Base-by-base conservation (phyloP, 2,888 invertebrate species). In the Anaspis maculata region DNA sequence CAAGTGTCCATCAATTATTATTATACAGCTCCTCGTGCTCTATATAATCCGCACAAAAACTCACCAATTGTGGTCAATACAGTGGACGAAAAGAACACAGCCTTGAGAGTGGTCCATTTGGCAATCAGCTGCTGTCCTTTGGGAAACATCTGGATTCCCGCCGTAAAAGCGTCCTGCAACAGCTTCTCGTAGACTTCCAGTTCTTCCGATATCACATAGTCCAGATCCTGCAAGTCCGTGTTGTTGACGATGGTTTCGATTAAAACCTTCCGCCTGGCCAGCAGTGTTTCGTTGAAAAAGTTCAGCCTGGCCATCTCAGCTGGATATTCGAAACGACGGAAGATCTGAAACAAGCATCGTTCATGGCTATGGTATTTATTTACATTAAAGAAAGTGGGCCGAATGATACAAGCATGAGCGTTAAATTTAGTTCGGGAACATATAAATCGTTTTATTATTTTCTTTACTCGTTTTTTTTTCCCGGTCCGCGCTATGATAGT, bases 51-150 rank as follows among this genome's bases (percentile, higher is more conserved):
- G n/a, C n/a, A n/a, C n/a, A n/a, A n/a, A 19, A 19, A 31, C 49
- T 62, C 70, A 87, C 89, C 90, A 66, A 91, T 90, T 32, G 90
- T 91, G 34, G 90, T 90, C 57, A 90, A 76, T 49, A 91, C 87
- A 30, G 90, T 90, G 15, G 89, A 88, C 9, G 89, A 85, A 61
- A 90, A 90, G 67, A 90, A 90, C 24, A 89, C 82, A 3, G 88
- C 83, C 63, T 87, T 86, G 27, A 86, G 65, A 51, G 81, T 76
- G 50, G 80, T 85, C 89, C 89, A 89, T 55, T 79, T 77, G n/a
- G n/a, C n/a, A n/a, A n/a, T n/a, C 46, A 76, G 74, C 12, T 49
- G 32, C 25, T 58, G 52, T 37, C 54, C 56, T 32, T 48, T 51
- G 11, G 47, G 44, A 15, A 33, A 34, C 10, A 52, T 43, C 19